These are phyloP conservation scores for Drymodes brunneopygia DNA, from an alignment of 2,113 vertebrate genomes.

Conservation along the genomic window DNA sequence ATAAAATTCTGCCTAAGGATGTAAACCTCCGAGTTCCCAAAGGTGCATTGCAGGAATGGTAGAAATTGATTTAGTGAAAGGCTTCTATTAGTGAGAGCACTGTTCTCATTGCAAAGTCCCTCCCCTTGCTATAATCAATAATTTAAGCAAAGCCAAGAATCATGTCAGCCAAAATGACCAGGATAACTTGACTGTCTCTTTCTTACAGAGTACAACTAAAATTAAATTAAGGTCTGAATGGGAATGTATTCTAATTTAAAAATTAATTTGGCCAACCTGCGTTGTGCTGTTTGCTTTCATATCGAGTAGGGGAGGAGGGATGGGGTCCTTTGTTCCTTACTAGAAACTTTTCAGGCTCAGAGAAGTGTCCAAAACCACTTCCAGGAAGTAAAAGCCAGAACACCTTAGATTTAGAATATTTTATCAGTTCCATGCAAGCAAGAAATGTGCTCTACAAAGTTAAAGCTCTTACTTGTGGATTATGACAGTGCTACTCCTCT, in stretches of 20 bases:
- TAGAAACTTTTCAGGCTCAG: not conserved
- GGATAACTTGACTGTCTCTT: conserved; percentile 30
- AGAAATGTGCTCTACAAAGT: not conserved
- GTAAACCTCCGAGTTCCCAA: conserved; percentile 11
- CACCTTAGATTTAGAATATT: not conserved
- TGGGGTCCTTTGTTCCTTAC: not conserved
- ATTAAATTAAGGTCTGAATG: conserved; percentile 37
- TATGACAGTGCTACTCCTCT: not conserved
- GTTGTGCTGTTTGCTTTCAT: not conserved
- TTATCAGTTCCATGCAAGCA: not conserved
- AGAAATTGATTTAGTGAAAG: conserved; percentile 74
- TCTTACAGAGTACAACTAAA: conserved; percentile 3
- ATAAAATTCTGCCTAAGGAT: conserved; percentile 39
- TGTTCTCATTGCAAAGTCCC: conserved; percentile 63
- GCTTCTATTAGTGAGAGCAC: conserved; percentile 69
- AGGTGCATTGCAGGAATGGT: conserved; percentile 52
- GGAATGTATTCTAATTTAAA: conserved; percentile 18
- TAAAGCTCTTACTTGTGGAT: not conserved
- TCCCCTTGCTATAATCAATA: conserved; percentile 70
- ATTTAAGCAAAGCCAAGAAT: conserved; percentile 71
- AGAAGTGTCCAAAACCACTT: not conserved
- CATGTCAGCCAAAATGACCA: conserved; percentile 60
- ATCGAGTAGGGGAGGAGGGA: not conserved
- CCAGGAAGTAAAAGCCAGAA: not conserved
- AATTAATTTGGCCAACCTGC: not conserved